phyloP scores from a whole-genome alignment of 2,113 vertebrate genomes.

The Uria lomvia region DNA sequence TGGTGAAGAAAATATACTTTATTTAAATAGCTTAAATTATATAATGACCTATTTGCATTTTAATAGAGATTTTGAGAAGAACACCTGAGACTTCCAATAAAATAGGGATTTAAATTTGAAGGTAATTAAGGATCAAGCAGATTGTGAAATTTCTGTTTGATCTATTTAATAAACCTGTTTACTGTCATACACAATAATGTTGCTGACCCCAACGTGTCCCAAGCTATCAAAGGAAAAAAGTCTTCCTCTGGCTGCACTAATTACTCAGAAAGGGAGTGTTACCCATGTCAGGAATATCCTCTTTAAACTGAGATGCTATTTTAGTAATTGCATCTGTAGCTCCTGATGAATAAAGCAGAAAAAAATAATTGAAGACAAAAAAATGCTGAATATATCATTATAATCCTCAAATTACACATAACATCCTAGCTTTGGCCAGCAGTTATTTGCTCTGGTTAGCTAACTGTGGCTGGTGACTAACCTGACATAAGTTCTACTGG shows the following conservation, averaged over 20 bases:
- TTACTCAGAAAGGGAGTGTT: background rate
- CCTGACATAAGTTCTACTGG: background rate
- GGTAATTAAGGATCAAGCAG: conserved; percentile 63
- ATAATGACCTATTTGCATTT: conserved; percentile 73
- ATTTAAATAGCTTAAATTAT: conserved; percentile 67
- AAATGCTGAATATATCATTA: background rate
- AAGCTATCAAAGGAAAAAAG: conserved; percentile 5
- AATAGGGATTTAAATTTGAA: conserved; percentile 63
- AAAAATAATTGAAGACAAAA: background rate
- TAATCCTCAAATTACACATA: background rate
- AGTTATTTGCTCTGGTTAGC: background rate
- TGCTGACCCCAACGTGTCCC: conserved; percentile 34
- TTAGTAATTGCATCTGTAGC: background rate
- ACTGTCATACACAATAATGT: background rate
- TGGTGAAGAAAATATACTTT: conserved; percentile 33
- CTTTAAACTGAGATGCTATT: background rate
- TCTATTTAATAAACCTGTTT: conserved; percentile 66
- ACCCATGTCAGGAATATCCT: background rate
- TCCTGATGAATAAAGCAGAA: background rate
- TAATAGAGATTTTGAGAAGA: conserved; percentile 64
- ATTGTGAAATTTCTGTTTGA: conserved; percentile 58
- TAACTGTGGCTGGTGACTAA: background rate
- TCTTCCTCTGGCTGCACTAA: background rate
- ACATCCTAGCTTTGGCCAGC: background rate
- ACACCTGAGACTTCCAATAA: conserved; percentile 64